Conservation (phyloP, 2,113 vertebrate species). For the Phylloscopus whistleri region DNA sequence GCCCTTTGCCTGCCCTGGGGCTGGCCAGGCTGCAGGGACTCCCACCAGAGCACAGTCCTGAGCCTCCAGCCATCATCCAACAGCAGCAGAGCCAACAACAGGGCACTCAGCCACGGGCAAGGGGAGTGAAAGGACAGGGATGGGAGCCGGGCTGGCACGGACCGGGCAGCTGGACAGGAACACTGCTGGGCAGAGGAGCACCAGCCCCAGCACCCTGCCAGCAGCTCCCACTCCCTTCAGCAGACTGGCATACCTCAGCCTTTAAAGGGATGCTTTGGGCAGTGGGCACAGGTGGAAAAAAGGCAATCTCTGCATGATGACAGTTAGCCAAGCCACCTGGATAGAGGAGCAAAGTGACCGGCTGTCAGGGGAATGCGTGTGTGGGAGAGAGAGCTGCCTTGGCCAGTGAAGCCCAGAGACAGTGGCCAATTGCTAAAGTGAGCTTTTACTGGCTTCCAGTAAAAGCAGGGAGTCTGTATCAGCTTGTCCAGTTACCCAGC, state of each 20-base stretch:
- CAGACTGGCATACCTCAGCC: neutral
- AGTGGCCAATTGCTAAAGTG: neutral
- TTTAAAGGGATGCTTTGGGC: neutral
- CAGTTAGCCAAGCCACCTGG: neutral
- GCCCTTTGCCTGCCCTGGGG: neutral
- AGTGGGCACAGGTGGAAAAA: neutral
- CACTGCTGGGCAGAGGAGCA: neutral
- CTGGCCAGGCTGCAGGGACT: neutral
- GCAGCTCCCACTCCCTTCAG: neutral
- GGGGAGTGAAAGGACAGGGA: neutral
- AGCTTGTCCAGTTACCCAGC: neutral
- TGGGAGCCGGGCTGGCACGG: rapidly evolving
- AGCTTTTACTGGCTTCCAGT: conserved; percentile 1
- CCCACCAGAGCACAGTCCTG: neutral
- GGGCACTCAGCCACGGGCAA: neutral
- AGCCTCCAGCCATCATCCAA: neutral
- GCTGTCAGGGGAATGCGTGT: rapidly evolving
- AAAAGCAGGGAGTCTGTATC: neutral
- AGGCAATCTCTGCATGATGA: neutral
- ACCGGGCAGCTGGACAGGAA: neutral
- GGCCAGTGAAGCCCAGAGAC: neutral
- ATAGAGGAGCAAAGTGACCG: neutral
- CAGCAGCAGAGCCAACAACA: neutral
- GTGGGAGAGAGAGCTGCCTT: neutral
- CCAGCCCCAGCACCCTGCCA: neutral